A percentile compares a stretch with the other conserved stretches of the same genome.
phyloP scores from a whole-genome alignment of 2,888 invertebrate species.

The Baronia brevicornis region DNA sequence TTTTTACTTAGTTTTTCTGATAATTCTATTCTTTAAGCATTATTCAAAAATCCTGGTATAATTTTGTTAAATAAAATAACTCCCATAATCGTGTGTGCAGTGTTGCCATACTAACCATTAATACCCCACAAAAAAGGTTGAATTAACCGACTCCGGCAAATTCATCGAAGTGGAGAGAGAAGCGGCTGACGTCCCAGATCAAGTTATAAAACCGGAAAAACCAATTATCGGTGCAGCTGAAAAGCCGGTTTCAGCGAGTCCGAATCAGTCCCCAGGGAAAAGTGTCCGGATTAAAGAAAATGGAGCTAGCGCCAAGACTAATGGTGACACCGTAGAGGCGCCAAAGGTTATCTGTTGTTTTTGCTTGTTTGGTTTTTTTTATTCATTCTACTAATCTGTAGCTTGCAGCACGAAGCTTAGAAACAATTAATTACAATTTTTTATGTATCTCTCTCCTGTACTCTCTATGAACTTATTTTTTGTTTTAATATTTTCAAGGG shows the following conservation, averaged over 20 bases:
- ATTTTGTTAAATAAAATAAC: slow-evolving; percentile 5
- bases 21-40: no score
- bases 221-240: slow-evolving; percentile 25
- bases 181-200: slow-evolving; percentile 24
- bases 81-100: slow-evolving; percentile 33
- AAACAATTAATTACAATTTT: neutral
- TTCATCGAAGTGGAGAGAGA: slow-evolving; percentile 70
- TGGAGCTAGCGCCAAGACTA: slow-evolving; percentile 42
- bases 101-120: slow-evolving; percentile 55
- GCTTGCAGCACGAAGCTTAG: no score
- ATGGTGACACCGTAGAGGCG: slow-evolving; percentile 41
- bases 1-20: no score
- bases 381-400: slow-evolving; percentile 20
- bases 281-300: slow-evolving; percentile 66
- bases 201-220: slow-evolving; percentile 23
- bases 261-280: slow-evolving; percentile 58
- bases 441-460: neutral
- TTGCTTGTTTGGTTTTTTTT: slow-evolving; percentile 17
- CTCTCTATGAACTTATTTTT: neutral
- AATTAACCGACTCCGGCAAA: slow-evolving; percentile 68
- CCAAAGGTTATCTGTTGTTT: slow-evolving; percentile 28
- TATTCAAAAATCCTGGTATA: no score
- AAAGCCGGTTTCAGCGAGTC: slow-evolving; percentile 35
- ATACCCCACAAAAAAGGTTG: slow-evolving; percentile 57
- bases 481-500: no score